Conservation (phyloP, 2,113 vertebrate genomes). For the Montifringilla adamsi region DNA sequence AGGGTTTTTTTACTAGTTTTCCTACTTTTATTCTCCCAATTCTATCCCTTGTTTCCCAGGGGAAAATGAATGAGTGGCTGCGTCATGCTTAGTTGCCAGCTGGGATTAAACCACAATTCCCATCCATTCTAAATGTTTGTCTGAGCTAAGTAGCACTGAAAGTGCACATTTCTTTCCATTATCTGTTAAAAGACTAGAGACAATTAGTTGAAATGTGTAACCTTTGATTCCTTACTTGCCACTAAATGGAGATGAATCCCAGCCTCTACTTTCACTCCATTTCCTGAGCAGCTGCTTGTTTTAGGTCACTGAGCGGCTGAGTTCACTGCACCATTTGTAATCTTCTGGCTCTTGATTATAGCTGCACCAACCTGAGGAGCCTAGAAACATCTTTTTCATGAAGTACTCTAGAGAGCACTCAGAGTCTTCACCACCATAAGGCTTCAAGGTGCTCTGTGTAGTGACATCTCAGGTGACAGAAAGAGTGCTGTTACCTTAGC, state of each 20-base stretch:
- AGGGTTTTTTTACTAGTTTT: background rate
- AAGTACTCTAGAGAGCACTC: background rate
- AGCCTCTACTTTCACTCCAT: background rate
- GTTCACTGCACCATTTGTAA: background rate
- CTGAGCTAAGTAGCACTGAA: background rate
- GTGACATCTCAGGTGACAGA: background rate
- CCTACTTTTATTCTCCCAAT: background rate
- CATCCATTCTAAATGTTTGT: background rate
- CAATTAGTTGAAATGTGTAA: background rate
- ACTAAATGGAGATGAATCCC: background rate
- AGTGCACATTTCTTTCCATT: background rate
- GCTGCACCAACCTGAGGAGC: background rate
- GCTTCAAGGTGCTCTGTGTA: background rate
- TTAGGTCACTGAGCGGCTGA: background rate
- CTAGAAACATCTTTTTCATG: fast-evolving
- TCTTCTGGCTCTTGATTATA: background rate
- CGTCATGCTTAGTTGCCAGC: background rate
- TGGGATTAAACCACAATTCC: background rate
- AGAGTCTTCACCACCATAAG: background rate
- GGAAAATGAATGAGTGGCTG: background rate
- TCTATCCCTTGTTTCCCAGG: background rate
- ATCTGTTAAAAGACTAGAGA: background rate
- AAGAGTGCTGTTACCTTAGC: background rate
- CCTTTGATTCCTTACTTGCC: background rate
- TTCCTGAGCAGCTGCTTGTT: background rate